These are phyloP conservation scores for Zaprionus nigranus DNA, from an alignment of 1,140 invertebrate genomes.

Conservation along the genomic window DNA sequence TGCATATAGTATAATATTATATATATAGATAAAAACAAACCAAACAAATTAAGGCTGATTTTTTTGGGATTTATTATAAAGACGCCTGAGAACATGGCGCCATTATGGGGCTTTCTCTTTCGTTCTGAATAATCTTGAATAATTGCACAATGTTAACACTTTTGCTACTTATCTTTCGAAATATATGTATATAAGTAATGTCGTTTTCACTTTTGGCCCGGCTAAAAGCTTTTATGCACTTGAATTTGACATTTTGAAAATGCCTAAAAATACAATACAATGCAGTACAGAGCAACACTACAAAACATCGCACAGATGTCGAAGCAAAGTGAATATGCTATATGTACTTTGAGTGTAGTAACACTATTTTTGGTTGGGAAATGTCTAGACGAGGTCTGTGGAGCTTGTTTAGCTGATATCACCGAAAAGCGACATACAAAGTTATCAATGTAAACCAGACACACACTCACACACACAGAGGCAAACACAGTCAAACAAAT, in stretches of 20 bases:
- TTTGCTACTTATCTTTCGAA: conserved; percentile 21
- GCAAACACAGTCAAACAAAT: conserved; percentile 2
- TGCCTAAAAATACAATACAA: conserved; percentile 54
- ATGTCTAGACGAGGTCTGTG: conserved; percentile 53
- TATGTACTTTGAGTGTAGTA: conserved; percentile 26
- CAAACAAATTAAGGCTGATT: conserved; percentile 49
- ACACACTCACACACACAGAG: conserved; percentile 28
- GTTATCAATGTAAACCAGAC: conserved; percentile 72
- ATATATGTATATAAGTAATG: neutral
- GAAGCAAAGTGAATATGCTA: conserved; percentile 12
- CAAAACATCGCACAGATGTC: conserved; percentile 16
- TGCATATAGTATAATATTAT: conserved; percentile 29
- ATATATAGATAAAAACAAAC: conserved; percentile 59
- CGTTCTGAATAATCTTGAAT: conserved; percentile 35
- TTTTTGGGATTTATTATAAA: conserved; percentile 41
- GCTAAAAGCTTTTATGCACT: conserved; percentile 56
- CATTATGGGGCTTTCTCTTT: conserved; percentile 58
- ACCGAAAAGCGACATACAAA: conserved; percentile 26
- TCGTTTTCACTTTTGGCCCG: neutral
- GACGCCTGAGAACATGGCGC: conserved; percentile 38
- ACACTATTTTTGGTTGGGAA: conserved; percentile 67
- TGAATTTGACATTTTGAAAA: conserved; percentile 70
- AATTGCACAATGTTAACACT: conserved; percentile 38
- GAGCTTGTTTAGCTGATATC: conserved; percentile 31
- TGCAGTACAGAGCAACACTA: conserved; percentile 12